A percentile compares a stretch with the other conserved stretches of the same genome.
Evolutionary conservation across 1,140 invertebrate species (phyloP).

Genomic region (Drepana arcuata): DNA sequence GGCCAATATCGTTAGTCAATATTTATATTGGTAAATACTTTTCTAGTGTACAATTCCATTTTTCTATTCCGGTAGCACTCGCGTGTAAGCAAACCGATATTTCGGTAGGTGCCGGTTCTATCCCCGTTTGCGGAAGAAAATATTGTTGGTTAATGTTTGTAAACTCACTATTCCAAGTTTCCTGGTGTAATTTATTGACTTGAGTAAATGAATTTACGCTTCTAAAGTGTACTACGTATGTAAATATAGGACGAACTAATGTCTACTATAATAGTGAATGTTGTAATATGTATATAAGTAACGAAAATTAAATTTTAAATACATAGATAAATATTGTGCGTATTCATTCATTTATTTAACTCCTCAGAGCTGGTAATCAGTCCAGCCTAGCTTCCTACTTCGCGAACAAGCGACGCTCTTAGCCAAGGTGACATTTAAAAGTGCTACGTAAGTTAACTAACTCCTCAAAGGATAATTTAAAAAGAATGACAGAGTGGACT

Average conservation of each 20-base stretch:
- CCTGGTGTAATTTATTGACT: slow-evolving; percentile 62
- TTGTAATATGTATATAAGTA: slow-evolving; percentile 72
- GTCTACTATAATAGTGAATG: slow-evolving; percentile 70
- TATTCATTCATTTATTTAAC: slow-evolving; percentile 48
- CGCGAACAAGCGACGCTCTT: too few relatives aligned
- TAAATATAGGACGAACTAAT: slow-evolving; percentile 68
- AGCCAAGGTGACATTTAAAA: too few relatives aligned
- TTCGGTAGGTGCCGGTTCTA: slow-evolving; percentile 15
- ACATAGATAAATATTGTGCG: slow-evolving; percentile 64
- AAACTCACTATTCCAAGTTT: slow-evolving; percentile 57
- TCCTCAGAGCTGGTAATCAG: too few relatives aligned
- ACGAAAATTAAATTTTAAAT: slow-evolving; percentile 72
- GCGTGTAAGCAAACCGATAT: too few relatives aligned
- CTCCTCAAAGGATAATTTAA: too few relatives aligned
- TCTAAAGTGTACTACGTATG: slow-evolving; percentile 68
- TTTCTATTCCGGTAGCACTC: slow-evolving; percentile 46
- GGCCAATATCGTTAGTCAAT: slow-evolving; percentile 9
- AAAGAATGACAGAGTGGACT: too few relatives aligned
- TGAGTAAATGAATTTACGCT: slow-evolving; percentile 65
- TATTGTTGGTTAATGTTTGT: slow-evolving; percentile 38
- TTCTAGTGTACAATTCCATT: slow-evolving; percentile 60
- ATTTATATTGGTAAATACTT: slow-evolving; percentile 29
- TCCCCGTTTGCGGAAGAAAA: slow-evolving; percentile 23
- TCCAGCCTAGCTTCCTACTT: too few relatives aligned
- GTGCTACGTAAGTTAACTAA: too few relatives aligned